A percentile compares a stretch with the other conserved stretches of the same genome.
These are phyloP conservation scores for Butorides virescens DNA, from an alignment of 2,113 vertebrate genomes.

Conservation along the genomic window DNA sequence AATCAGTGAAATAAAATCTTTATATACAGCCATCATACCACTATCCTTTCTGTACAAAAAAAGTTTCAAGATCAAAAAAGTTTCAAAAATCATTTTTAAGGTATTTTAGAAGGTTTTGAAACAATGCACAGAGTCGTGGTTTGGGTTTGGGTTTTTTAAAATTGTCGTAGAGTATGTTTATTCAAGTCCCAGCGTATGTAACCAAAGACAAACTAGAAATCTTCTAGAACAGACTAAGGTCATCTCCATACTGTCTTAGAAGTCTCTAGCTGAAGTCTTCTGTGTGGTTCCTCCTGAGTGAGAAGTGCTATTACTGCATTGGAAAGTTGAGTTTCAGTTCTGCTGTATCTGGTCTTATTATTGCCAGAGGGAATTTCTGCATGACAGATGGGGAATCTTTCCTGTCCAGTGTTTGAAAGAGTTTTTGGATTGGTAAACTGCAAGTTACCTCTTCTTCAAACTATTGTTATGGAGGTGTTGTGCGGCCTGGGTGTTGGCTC, in stretches of 20 bases:
- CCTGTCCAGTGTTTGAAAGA: neutral
- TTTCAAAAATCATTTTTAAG: neutral
- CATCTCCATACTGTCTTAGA: neutral
- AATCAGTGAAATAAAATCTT: conserved; percentile 43
- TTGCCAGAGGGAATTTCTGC: neutral
- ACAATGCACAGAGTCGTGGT: neutral
- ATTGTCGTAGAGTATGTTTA: neutral
- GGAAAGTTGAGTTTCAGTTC: neutral
- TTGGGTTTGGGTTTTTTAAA: neutral
- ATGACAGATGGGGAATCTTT: neutral
- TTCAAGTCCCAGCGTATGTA: neutral
- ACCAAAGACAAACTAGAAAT: neutral
- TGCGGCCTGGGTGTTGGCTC: neutral
- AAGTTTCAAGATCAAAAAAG: neutral
- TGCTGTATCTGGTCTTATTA: neutral
- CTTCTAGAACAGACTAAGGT: neutral
- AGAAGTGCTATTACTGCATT: neutral
- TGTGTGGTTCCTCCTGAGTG: neutral
- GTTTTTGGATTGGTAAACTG: neutral
- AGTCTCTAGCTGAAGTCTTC: neutral
- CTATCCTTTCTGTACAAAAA: conserved; percentile 4
- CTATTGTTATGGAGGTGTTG: neutral
- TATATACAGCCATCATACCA: neutral
- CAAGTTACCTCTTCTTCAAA: neutral
- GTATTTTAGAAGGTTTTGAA: neutral